phyloP scores from a whole-genome alignment of 2,797 vertebrate genomes.

The Cynodonichthys magdalenae region DNA sequence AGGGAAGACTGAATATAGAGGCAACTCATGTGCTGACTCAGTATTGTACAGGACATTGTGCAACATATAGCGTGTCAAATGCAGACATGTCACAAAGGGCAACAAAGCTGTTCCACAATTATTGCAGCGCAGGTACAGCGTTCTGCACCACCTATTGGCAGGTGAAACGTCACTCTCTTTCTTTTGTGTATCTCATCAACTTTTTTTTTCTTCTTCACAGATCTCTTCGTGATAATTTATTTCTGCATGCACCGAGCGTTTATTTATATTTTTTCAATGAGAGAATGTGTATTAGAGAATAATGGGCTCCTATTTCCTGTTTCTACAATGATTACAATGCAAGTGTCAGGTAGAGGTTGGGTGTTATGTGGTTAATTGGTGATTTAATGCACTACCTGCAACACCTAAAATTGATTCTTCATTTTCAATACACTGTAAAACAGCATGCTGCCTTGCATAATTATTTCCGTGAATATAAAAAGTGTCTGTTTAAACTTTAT shows the following conservation, averaged over 20 bases:
- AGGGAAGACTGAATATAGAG: conserved; percentile 62
- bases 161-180: conserved; percentile 43
- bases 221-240: conserved; percentile 55
- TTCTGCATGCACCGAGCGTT: conserved; percentile 54
- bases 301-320: conserved; percentile 58
- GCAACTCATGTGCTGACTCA: conserved; percentile 74
- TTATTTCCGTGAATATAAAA: conserved; percentile 67
- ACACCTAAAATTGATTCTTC: conserved; percentile 77
- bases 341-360: conserved; percentile 62
- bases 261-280: conserved; percentile 3
- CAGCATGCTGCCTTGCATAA: conserved; percentile 67
- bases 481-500: conserved; percentile 71
- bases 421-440: conserved; percentile 71
- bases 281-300: conserved; percentile 46
- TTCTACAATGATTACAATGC: conserved; percentile 55
- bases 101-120: conserved; percentile 58
- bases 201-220: conserved; percentile 40
- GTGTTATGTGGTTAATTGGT: conserved; percentile 79
- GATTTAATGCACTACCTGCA: conserved; percentile 69
- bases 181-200: conserved; percentile 48
- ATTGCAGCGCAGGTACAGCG: conserved; percentile 45
- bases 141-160: conserved; percentile 25
- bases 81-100: conserved; percentile 54
- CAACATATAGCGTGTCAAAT: conserved; percentile 69
- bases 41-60: conserved; percentile 64